Conservation (phyloP, 2,888 invertebrate genomes). For the Choristoneura rosaceana region DNA sequence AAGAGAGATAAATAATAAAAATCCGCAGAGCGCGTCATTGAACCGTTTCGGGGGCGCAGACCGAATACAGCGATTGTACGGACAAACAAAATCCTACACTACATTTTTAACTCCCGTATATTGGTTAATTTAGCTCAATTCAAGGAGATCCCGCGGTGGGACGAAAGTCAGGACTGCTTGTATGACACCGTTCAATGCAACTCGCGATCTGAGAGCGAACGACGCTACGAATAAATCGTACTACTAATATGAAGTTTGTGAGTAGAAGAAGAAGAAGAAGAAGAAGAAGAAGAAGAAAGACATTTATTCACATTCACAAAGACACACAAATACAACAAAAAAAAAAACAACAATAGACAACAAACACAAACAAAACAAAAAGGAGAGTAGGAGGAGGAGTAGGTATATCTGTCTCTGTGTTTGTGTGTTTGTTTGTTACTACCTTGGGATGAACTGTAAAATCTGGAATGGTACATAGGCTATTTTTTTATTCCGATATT, state of each 20-base stretch:
- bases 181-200: conserved; percentile 47
- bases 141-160: conserved; percentile 47
- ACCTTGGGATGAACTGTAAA: too few relatives aligned
- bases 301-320: too few relatives aligned
- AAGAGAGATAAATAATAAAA: conserved; percentile 31
- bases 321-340: too few relatives aligned
- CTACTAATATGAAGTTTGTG: background rate
- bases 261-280: too few relatives aligned
- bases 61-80: conserved; percentile 49
- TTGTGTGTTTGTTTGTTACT: too few relatives aligned
- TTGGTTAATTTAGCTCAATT: conserved; percentile 54
- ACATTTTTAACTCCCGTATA: conserved; percentile 52
- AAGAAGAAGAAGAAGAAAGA: too few relatives aligned
- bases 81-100: conserved; percentile 49
- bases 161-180: conserved; percentile 42
- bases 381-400: too few relatives aligned
- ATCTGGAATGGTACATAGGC: too few relatives aligned
- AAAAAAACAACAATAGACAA: too few relatives aligned
- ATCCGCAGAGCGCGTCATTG: conserved; percentile 57
- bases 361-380: too few relatives aligned
- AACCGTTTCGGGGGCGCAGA: conserved; percentile 61
- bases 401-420: background rate
- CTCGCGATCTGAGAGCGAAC: conserved; percentile 4
- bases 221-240: conserved; percentile 4
- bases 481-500: too few relatives aligned